Conservation (phyloP, 2,888 invertebrate species). For the Nomada hirtipes region DNA sequence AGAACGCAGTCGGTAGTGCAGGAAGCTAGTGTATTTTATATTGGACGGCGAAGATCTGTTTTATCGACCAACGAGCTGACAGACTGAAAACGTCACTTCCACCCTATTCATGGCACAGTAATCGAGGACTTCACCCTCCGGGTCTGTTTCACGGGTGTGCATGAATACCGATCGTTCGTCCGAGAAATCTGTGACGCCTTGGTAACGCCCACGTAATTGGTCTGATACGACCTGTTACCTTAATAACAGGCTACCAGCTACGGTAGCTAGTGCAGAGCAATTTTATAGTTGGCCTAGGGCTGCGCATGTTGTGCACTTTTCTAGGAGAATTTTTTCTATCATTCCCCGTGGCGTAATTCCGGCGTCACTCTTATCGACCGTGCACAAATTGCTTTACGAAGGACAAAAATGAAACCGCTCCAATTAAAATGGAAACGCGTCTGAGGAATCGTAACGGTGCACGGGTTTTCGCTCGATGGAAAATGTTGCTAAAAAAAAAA, state of each 20-base stretch:
- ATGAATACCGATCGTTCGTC: conserved; percentile 52
- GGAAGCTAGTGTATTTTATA: neutral
- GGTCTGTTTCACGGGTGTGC: neutral
- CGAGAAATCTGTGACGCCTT: conserved; percentile 56
- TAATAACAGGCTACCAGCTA: conserved; percentile 66
- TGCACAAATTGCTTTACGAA: conserved; percentile 20
- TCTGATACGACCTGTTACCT: conserved; percentile 56
- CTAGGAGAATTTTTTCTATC: conserved; percentile 35
- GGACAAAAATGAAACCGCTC: neutral
- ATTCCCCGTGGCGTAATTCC: conserved; percentile 20
- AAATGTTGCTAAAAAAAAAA: neutral
- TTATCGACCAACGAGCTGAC: conserved; percentile 40
- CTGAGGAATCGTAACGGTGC: neutral
- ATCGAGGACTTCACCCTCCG: conserved; percentile 8
- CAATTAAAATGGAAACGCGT: neutral
- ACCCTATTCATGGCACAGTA: conserved; percentile 52
- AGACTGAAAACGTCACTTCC: conserved; percentile 37
- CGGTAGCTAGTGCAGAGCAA: conserved; percentile 64
- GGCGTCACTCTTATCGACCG: neutral
- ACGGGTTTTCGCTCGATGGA: neutral
- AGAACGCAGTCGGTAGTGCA: conserved; percentile 18
- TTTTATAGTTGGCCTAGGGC: conserved; percentile 57
- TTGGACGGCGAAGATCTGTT: conserved; percentile 3
- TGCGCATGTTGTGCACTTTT: conserved; percentile 26
- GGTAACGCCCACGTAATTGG: conserved; percentile 70